These are phyloP conservation scores for Alsophila aescularia DNA, from an alignment of 2,888 invertebrate species.

Conservation along the genomic window DNA sequence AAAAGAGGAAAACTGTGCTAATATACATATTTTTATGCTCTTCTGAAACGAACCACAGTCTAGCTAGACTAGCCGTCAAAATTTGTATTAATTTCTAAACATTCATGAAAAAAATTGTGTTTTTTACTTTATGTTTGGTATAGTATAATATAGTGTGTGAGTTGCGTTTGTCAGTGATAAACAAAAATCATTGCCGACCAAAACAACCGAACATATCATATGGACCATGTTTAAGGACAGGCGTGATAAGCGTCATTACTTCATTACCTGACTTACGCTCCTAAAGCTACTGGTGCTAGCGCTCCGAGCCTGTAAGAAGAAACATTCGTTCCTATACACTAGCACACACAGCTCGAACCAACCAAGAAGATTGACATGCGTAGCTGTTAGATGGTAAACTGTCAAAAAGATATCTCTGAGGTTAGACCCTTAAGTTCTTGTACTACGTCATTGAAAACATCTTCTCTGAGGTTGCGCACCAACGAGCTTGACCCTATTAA, in stretches of 20 bases:
- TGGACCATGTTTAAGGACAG: constrained; percentile 59
- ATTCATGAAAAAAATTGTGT: too few species aligned
- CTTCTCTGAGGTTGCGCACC: too few species aligned
- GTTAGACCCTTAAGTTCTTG: too few species aligned
- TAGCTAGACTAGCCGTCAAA: too few species aligned
- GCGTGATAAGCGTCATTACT: constrained; percentile 67
- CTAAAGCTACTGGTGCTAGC: constrained; percentile 96
- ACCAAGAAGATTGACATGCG: constrained; percentile 80
- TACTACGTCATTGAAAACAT: too few species aligned
- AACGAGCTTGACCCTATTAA: too few species aligned
- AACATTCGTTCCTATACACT: constrained; percentile 82
- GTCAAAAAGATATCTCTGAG: constrained; percentile 18
- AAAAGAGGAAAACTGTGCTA: too few species aligned
- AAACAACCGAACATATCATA: constrained; percentile 61
- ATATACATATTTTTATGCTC: too few species aligned
- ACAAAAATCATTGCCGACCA: constrained; percentile 66
- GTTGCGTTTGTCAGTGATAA: not conserved
- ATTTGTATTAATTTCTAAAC: too few species aligned
- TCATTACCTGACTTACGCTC: constrained; percentile 93
- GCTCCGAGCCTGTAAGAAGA: constrained; percentile 92
- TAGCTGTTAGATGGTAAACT: constrained; percentile 51
- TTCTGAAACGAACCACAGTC: too few species aligned
- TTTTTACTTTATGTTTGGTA: too few species aligned
- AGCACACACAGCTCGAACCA: constrained; percentile 72
- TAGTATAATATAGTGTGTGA: too few species aligned